Base-by-base conservation (phyloP, 2,797 vertebrate species). In the Alfaro cultratus region DNA sequence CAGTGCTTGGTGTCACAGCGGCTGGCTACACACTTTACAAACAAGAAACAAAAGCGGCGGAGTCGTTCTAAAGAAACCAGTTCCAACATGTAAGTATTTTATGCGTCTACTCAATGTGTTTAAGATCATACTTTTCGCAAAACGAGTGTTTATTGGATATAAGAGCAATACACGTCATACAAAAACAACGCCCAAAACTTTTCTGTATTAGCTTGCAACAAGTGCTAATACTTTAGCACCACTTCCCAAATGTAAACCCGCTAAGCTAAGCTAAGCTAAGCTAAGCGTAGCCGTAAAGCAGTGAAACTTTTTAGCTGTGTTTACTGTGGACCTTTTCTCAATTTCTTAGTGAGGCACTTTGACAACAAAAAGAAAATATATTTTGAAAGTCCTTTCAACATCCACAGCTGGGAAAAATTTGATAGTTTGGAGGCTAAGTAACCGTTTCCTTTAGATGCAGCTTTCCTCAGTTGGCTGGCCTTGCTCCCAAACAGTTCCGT, bases 141-240 rank as follows among this genome's bases (percentile, higher is more conserved):
- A 57, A 49, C 1, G 8, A 8, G 1, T 23, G 7, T 29, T 57
- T 80, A 75, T 41, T 51, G 41, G 36, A 43, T 74, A 62, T 15
- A 85, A 81, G 55, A 2, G 1, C 45, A 36, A 80, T 75, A 77
- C n/a, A 5, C 60, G 49, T 39, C 76, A 49, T 79, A 15, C 77
- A 79, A 80, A 88, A 89, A 85, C 86, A 91, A 95, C 94, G 94
- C 94, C 94, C 93, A 84, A 92, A 95, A 94, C 80, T 92, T 94
- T 90, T 78, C 75, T 46, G 7, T 81, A 43, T 67, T 92, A 93
- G 89, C 92, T 76, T 73, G 88, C 93, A 94, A 94, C 93, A 94
- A 95, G 94, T 94, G 91, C 86, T 92, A 87, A 29, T 9, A 51
- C 12, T 51, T 36, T 71, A 76, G 74, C 55, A 41, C 1, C 9